Conservation (phyloP, 2,888 invertebrate species). For the Tachina grossa region DNA sequence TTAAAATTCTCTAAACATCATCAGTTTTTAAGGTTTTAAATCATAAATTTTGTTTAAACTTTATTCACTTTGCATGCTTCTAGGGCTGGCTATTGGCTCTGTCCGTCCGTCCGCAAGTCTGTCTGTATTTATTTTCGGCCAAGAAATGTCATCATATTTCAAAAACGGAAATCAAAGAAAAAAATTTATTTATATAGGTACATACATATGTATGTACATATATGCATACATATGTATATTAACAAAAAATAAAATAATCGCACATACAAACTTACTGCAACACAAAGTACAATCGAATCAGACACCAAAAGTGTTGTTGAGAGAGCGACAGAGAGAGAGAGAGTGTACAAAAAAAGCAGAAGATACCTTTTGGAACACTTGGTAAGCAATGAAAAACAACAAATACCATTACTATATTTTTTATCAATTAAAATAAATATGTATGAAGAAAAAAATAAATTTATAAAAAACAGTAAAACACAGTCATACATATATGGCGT, state of each 20-base stretch:
- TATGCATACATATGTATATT: background rate
- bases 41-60: constrained; percentile 67
- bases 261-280: constrained; percentile 44
- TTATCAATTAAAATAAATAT: constrained; percentile 17
- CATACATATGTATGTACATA: background rate
- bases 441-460: constrained; percentile 17
- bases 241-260: background rate
- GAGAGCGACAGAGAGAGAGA: constrained; percentile 39
- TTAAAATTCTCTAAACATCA: constrained; percentile 68
- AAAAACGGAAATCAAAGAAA: constrained; percentile 76
- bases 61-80: constrained; percentile 36
- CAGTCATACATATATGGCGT: constrained; percentile 72
- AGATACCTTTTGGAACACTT: constrained; percentile 60
- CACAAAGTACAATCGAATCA: constrained; percentile 37
- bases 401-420: constrained; percentile 56
- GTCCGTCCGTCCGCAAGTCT: constrained; percentile 4
- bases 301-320: constrained; percentile 29
- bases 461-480: constrained; percentile 46
- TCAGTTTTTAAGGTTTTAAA: constrained; percentile 65
- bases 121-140: constrained; percentile 74
- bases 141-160: constrained; percentile 77
- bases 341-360: constrained; percentile 72
- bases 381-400: constrained; percentile 56
- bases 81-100: constrained; percentile 36
- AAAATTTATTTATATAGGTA: constrained; percentile 44